Conservation (phyloP, 30 jellyfish, hydroid and myxozoan species). For the Aurelia sp. region DNA sequence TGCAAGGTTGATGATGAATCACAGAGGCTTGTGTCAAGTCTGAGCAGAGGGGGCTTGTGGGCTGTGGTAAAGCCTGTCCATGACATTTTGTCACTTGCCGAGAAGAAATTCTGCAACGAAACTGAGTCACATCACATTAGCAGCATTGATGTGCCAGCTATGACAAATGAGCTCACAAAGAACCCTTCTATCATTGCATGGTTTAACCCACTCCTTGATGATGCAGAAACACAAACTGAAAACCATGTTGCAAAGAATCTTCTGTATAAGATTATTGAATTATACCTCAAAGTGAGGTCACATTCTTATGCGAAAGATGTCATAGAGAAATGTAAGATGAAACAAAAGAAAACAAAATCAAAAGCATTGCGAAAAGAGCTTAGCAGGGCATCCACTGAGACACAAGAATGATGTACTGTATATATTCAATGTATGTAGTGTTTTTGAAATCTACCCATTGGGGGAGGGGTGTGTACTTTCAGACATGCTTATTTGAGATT, state of each 20-base stretch:
- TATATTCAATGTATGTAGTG: too few species aligned
- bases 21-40: not conserved
- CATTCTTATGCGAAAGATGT: constrained; percentile 1
- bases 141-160: not conserved
- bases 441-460: too few species aligned
- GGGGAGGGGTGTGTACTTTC: too few species aligned
- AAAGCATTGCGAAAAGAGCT: not conserved
- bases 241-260: not conserved
- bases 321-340: not conserved
- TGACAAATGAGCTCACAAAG: not conserved
- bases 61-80: not conserved
- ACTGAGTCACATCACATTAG: not conserved
- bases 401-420: not conserved
- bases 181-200: not conserved
- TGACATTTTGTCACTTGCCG: not conserved
- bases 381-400: not conserved
- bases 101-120: not conserved
- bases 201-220: not conserved
- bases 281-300: not conserved
- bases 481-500: too few species aligned
- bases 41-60: not conserved
- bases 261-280: not conserved
- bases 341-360: not conserved
- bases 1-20: not conserved
- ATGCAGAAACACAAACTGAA: not conserved